Conservation (phyloP, 2,888 invertebrate species). For the Agrotis ipsilon region DNA sequence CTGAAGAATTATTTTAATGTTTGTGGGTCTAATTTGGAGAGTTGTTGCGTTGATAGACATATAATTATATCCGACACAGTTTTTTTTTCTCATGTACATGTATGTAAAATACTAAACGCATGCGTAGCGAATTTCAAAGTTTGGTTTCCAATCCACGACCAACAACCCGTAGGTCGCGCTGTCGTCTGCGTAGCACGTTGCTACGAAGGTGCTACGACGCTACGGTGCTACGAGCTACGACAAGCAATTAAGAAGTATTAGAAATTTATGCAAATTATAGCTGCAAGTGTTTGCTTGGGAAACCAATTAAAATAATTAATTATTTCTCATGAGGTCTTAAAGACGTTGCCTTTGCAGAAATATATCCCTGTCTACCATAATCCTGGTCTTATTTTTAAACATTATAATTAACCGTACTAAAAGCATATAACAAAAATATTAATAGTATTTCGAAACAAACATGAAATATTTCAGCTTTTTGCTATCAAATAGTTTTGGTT, state of each 20-base stretch:
- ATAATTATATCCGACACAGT: neutral
- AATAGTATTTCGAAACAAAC: neutral
- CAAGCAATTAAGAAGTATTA: constrained; percentile 43
- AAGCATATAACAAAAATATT: neutral
- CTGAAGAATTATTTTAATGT: neutral
- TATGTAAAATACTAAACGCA: no score
- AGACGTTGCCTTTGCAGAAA: constrained; percentile 20
- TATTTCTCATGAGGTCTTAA: constrained; percentile 36
- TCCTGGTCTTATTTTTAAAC: no score
- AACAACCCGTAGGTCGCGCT: no score
- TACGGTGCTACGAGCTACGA: constrained; percentile 33
- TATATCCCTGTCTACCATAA: neutral
- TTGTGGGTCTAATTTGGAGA: no score
- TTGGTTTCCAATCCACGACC: no score
- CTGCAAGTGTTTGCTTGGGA: constrained; percentile 46
- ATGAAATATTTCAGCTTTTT: constrained; percentile 7
- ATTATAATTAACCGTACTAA: neutral
- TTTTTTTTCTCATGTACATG: no score
- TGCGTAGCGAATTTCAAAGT: no score
- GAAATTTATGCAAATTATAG: constrained; percentile 49
- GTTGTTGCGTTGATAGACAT: neutral
- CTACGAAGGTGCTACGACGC: constrained; percentile 35
- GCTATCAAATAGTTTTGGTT: constrained; percentile 2
- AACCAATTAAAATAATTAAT: constrained; percentile 42
- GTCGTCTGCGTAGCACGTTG: constrained; percentile 31